Base-by-base conservation (phyloP, 1,140 invertebrate species). In the Elymnias hypermnestra region DNA sequence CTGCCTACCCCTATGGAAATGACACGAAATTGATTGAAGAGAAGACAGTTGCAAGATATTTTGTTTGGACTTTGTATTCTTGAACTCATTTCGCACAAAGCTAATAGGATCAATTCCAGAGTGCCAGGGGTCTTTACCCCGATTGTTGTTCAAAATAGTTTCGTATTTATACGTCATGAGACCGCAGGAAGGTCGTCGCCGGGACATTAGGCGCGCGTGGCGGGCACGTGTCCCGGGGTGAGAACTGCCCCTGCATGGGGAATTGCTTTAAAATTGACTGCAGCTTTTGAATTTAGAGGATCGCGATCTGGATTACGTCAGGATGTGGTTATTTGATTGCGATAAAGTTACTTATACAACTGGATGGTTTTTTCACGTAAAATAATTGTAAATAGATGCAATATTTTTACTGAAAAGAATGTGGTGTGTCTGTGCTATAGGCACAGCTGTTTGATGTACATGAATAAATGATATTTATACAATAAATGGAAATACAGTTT, bases 221-320 rank as follows among this genome's bases (percentile, higher is more conserved):
- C 60, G 35, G 57, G 5, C 63, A 41, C 62, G 62, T 56, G 63
- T 8, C 53, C 48, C 33, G 41, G 23, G 50, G 43, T 26, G 31
- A 39, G 17, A 35, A 58, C 53, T 48, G 38, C 56, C 51, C 52
- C 47, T 57, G 53, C 33, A 28, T 45, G 33, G 36, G 50, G 54
- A 48, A 74, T 77, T 62, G 56, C 37, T 64, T 71, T 72, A 63
- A 63, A 77, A 74, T 74, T 68, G 60, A 77, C 68, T 75, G 46
- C 51, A 29, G 41, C 55, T 57, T 47, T 55, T 21, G 28, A 39
- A 49, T 40, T 62, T 51, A 44, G 36, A 47, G 48, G 29, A 45
- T 51, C n/a, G 21, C 13, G 28, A 35, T 48, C 38, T 39, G 26
- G 18, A 31, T 29, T 43, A 15, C 35, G 19, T 13, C 18, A 43